Conservation (phyloP, 2,113 vertebrate species). For the Megaptera novaeangliae region DNA sequence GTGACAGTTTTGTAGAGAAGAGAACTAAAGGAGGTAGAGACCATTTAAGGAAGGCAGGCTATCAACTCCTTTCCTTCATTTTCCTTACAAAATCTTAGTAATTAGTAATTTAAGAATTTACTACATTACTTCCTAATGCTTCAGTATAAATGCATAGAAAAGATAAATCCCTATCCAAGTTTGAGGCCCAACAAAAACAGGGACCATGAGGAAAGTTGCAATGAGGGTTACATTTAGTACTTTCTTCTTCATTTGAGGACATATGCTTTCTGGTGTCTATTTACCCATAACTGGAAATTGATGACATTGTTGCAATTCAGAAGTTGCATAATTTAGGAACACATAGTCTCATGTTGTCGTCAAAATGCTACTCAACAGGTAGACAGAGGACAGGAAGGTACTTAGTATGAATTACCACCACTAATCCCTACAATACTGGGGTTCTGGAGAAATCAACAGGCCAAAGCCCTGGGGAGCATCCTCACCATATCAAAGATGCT, state of each 20-base stretch:
- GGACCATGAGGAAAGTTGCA: neutral
- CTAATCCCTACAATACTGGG: neutral
- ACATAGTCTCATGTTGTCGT: neutral
- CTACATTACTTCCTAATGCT: neutral
- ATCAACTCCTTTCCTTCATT: neutral
- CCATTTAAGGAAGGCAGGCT: neutral
- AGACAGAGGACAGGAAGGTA: neutral
- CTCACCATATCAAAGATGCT: too few species aligned
- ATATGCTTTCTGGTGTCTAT: neutral
- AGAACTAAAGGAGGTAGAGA: neutral
- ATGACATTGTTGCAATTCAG: neutral
- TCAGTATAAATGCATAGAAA: neutral
- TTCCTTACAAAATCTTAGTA: neutral
- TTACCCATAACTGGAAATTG: neutral
- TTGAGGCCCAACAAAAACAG: neutral
- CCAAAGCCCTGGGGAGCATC: neutral
- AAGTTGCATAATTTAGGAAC: neutral
- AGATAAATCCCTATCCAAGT: neutral
- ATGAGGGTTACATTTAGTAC: neutral
- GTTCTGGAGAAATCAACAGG: neutral
- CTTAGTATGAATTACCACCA: neutral
- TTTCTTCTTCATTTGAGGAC: neutral
- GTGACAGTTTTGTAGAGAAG: neutral
- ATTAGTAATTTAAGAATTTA: neutral
- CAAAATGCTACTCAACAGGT: neutral